Conservation (phyloP, 2,797 vertebrate species). For the Urophycis tenuis region DNA sequence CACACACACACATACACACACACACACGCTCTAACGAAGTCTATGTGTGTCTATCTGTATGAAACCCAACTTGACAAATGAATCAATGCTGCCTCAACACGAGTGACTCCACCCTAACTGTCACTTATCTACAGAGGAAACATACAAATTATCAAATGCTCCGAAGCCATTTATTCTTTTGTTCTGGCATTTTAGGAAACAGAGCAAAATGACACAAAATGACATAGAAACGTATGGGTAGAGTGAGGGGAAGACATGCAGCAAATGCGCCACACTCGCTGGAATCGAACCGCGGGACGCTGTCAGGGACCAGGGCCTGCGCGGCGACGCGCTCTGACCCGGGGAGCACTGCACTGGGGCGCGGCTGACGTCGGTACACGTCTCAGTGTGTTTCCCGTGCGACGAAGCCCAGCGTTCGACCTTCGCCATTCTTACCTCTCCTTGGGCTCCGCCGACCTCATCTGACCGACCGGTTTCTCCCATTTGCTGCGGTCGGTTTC, state of each 20-base stretch:
- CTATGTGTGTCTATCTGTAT: too few species aligned
- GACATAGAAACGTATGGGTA: too few species aligned
- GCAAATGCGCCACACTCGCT: too few species aligned
- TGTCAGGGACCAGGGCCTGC: too few species aligned
- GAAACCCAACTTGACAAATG: constrained; percentile 8
- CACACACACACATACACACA: not conserved
- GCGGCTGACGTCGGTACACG: too few species aligned
- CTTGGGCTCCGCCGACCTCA: constrained; percentile 75
- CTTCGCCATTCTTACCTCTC: constrained; percentile 82
- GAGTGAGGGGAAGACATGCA: too few species aligned
- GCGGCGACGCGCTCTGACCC: too few species aligned
- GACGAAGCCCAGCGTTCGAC: not conserved
- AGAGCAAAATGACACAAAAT: constrained; percentile 24
- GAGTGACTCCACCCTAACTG: constrained; percentile 32
- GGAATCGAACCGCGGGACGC: too few species aligned
- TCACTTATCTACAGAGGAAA: not conserved
- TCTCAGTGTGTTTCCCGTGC: too few species aligned
- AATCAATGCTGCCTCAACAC: constrained; percentile 29
- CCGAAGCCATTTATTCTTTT: constrained; percentile 40
- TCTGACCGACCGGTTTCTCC: constrained; percentile 74
- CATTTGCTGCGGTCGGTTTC: constrained; percentile 78
- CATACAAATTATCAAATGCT: constrained; percentile 5
- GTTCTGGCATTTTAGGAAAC: constrained; percentile 13
- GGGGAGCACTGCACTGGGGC: too few species aligned
- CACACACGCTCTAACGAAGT: not conserved